Percentiles rank a stretch among this genome's conserved stretches.
Evolutionary conservation across 2,888 invertebrate genomes (phyloP).

Genomic region (Leucoma salicis): DNA sequence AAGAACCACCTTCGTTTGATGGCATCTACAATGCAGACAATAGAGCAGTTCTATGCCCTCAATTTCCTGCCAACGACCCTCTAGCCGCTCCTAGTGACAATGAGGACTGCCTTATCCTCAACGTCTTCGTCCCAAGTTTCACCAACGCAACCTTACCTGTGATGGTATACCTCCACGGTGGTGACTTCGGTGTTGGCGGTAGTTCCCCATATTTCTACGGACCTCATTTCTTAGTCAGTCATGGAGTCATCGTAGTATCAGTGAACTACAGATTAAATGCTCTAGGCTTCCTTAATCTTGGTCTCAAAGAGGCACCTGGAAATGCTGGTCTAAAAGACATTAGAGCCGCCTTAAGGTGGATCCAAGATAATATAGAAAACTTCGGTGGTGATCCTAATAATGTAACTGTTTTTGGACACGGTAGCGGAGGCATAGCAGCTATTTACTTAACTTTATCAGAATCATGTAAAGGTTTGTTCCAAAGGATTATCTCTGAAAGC

Average conservation of each 20-base stretch:
- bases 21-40: slow-evolving; percentile 64
- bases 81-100: slow-evolving; percentile 65
- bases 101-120: slow-evolving; percentile 73
- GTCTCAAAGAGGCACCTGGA: slow-evolving; percentile 65
- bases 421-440: slow-evolving; percentile 68
- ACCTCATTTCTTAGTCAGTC: slow-evolving; percentile 69
- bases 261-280: slow-evolving; percentile 75
- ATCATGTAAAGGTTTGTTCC: slow-evolving; percentile 65
- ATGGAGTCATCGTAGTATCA: slow-evolving; percentile 69
- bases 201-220: slow-evolving; percentile 67
- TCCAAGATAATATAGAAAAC: slow-evolving; percentile 58
- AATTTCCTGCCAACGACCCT: slow-evolving; percentile 64
- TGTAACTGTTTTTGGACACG: slow-evolving; percentile 73
- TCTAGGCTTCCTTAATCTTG: slow-evolving; percentile 72
- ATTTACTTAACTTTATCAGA: slow-evolving; percentile 65
- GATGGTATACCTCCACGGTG: slow-evolving; percentile 76
- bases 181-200: slow-evolving; percentile 71
- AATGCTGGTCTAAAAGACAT: slow-evolving; percentile 77
- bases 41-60: slow-evolving; percentile 61
- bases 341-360: slow-evolving; percentile 70
- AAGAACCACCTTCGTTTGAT: slow-evolving; percentile 50
- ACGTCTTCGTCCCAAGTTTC: slow-evolving; percentile 60
- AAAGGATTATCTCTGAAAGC: slow-evolving; percentile 67
- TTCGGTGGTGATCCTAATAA: slow-evolving; percentile 70
- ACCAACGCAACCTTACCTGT: slow-evolving; percentile 58